phyloP scores from a whole-genome alignment of 2,888 invertebrate genomes.

The Cataglyphis rosenhaueri region DNA sequence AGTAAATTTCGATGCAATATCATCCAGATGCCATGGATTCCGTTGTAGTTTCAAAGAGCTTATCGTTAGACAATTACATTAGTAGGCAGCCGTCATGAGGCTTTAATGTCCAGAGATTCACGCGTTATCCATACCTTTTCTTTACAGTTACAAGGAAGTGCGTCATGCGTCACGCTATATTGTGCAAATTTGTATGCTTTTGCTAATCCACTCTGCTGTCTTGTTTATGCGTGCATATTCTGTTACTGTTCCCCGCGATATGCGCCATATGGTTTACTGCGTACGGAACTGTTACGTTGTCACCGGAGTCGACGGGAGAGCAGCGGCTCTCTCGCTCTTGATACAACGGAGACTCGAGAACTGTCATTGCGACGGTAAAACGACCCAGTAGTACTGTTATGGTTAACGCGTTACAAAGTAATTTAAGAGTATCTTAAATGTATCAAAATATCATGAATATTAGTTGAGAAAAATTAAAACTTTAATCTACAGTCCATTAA shows the following conservation, averaged over 20 bases:
- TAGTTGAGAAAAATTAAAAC: background rate
- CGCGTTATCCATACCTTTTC: slow-evolving; percentile 47
- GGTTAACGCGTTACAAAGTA: background rate
- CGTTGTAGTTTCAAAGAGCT: background rate
- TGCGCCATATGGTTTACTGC: slow-evolving; percentile 49
- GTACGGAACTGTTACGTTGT: slow-evolving; percentile 48
- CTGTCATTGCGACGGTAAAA: slow-evolving; percentile 31
- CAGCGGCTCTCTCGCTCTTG: slow-evolving; percentile 5
- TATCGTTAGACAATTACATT: slow-evolving; percentile 5
- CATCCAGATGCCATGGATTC: background rate
- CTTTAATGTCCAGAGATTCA: slow-evolving; percentile 2
- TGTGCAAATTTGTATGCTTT: slow-evolving; percentile 49
- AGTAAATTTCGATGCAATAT: background rate
- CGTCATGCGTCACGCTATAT: slow-evolving; percentile 53
- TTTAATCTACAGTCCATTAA: background rate
- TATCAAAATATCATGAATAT: background rate
- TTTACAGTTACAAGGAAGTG: slow-evolving; percentile 54
- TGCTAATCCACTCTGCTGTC: slow-evolving; percentile 50
- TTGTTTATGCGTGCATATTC: slow-evolving; percentile 53
- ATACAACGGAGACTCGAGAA: background rate
- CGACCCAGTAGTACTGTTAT: slow-evolving; percentile 21
- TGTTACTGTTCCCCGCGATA: slow-evolving; percentile 32
- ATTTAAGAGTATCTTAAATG: background rate
- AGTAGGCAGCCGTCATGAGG: slow-evolving; percentile 12
- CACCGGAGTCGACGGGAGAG: slow-evolving; percentile 39